These are phyloP conservation scores for Caradrina kadenii DNA, from an alignment of 2,888 invertebrate species.

Conservation along the genomic window DNA sequence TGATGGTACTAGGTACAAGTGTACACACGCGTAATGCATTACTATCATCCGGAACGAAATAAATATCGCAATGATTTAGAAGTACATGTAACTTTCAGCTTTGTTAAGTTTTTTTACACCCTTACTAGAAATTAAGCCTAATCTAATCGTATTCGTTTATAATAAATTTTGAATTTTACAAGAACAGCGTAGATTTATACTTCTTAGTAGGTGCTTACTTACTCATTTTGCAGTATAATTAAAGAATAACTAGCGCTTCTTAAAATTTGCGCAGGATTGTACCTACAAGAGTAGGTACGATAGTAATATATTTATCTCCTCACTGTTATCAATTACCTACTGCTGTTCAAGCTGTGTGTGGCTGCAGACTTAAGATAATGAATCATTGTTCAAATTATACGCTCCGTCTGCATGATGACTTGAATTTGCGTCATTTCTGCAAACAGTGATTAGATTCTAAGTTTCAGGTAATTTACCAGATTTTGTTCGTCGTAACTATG, in stretches of 20 bases:
- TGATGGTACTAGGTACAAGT: not conserved
- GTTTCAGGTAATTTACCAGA: slow-evolving; percentile 33
- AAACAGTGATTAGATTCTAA: slow-evolving; percentile 53
- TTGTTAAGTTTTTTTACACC: too few relatives aligned
- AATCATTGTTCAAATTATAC: slow-evolving; percentile 61
- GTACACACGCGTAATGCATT: slow-evolving; percentile 1
- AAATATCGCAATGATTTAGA: too few relatives aligned
- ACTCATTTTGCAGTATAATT: slow-evolving; percentile 13
- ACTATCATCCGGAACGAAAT: too few relatives aligned
- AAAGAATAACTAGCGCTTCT: slow-evolving; percentile 17
- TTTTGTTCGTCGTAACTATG: slow-evolving; percentile 20
- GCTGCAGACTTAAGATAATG: slow-evolving; percentile 28
- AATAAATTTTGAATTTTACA: slow-evolving; percentile 6
- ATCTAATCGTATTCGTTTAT: not conserved
- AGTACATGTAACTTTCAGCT: too few relatives aligned
- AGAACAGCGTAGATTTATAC: slow-evolving; percentile 1
- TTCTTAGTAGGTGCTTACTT: slow-evolving; percentile 3
- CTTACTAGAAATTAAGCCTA: slow-evolving; percentile 5
- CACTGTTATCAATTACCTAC: slow-evolving; percentile 5
- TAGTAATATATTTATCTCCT: slow-evolving; percentile 20
- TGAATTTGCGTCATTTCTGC: slow-evolving; percentile 51
- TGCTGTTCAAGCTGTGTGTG: slow-evolving; percentile 4
- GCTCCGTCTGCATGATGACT: slow-evolving; percentile 47
- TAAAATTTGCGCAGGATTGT: slow-evolving; percentile 19
- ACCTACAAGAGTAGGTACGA: not conserved